phyloP scores from a whole-genome alignment of 2,113 vertebrate genomes.

The Neolamprologus sp. region DNA sequence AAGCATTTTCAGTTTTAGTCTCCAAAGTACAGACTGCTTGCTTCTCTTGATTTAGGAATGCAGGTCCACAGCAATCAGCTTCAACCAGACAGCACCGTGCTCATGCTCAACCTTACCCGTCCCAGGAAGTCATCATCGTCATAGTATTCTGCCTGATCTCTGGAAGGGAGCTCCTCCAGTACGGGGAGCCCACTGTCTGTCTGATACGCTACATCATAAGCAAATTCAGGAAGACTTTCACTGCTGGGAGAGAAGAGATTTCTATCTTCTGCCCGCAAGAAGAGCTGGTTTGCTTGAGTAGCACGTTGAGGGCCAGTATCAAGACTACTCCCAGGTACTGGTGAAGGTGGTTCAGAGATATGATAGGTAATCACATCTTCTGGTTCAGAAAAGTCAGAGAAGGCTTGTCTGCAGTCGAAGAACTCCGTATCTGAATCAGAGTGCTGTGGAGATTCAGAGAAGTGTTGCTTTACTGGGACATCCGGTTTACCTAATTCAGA shows the following conservation, averaged over 20 bases:
- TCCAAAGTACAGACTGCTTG: background rate
- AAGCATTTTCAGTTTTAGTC: slow-evolving; percentile 1
- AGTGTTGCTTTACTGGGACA: background rate
- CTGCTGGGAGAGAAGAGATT: slow-evolving; percentile 44
- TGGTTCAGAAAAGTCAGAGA: slow-evolving; percentile 59
- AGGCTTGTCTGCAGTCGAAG: slow-evolving; percentile 62
- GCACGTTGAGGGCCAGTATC: background rate
- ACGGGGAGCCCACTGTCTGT: slow-evolving; percentile 61
- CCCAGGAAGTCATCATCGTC: slow-evolving; percentile 77
- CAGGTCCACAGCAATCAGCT: slow-evolving; percentile 15
- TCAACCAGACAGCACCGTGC: background rate
- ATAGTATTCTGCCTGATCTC: slow-evolving; percentile 53
- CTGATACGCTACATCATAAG: slow-evolving; percentile 61
- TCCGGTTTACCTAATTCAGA: slow-evolving; percentile 15
- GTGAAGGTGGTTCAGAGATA: slow-evolving; percentile 52
- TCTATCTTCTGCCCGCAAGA: slow-evolving; percentile 12
- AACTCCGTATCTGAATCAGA: slow-evolving; percentile 66
- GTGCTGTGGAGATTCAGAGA: slow-evolving; percentile 11
- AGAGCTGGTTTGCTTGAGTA: background rate
- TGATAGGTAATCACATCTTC: slow-evolving; percentile 34
- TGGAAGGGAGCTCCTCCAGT: slow-evolving; percentile 73
- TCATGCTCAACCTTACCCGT: slow-evolving; percentile 79
- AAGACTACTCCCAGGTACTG: slow-evolving; percentile 30
- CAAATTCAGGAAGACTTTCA: slow-evolving; percentile 59
- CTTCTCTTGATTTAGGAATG: background rate